Base-by-base conservation (phyloP, 2,113 vertebrate species). In the Pao palembangensis region DNA sequence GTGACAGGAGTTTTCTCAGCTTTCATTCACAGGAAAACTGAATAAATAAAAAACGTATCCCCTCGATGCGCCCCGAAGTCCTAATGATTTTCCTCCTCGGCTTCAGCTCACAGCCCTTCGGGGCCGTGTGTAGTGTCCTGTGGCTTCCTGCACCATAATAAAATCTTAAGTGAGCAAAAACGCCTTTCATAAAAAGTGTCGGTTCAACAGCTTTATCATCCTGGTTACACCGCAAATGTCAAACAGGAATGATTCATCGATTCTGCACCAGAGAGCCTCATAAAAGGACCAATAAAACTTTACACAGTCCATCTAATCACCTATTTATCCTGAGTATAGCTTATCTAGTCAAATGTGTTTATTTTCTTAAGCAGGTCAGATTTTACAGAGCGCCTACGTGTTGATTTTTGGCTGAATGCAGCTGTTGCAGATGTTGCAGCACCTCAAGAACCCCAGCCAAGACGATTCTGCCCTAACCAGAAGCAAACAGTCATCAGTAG, bases 141-240 rank as follows among this genome's bases (percentile, higher is more conserved):
- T 57, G 65, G 69, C 63, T 83, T 86, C 67, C 72, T 77, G 77
- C 67, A 65, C 63, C 80, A 78, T 79, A 88, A 90, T 91, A 90
- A 90, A 91, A 86, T 78, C 59, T 76, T 86, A 87, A 89, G 89
- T 83, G 87, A 82, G 83, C 83, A 83, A 88, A 88, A 88, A 85
- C 65, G 80, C 80, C 81, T 80, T 89, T 88, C 86, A 87, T 88
- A 87, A 88, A 89, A 84, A 44, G 74, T 73, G 64, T 71, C 66
- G 69, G 77, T 81, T 87, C 81, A 83, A 82, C 73, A 67, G 81
- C 77, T 89, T 89, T 84, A 90, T 88, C 80, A 75, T 83, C 56
- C 48, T 50, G 73, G 69, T 78, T 72, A 76, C 59, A 8, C 34
- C 77, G 82, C 69, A 86, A 88, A 89, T 87, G 83, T 87, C 80